Conservation (phyloP, 2,113 vertebrate genomes). For the Pardalotus punctatus region DNA sequence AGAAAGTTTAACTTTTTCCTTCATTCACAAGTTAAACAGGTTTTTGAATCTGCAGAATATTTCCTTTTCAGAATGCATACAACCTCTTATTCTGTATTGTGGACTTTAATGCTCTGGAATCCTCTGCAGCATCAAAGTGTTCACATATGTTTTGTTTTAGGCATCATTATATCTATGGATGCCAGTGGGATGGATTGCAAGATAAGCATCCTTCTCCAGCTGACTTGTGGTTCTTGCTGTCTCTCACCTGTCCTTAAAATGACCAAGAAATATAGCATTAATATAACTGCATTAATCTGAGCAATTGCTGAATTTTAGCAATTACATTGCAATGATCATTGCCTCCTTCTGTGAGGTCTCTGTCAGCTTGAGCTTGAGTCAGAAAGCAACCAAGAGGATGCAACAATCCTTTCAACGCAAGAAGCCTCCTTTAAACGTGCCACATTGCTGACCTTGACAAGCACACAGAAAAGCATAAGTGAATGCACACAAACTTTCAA, state of each 20-base stretch:
- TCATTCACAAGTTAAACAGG: not conserved
- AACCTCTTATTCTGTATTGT: not conserved
- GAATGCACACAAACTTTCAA: not conserved
- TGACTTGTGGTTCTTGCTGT: not conserved
- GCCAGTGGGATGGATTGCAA: not conserved
- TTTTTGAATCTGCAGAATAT: not conserved
- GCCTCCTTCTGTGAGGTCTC: not conserved
- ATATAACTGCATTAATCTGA: not conserved
- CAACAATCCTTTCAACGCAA: not conserved
- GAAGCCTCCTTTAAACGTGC: not conserved
- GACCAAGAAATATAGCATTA: not conserved
- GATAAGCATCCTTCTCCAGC: not conserved
- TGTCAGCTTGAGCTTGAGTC: not conserved
- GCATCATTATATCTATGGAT: not conserved
- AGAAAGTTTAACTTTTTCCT: not conserved
- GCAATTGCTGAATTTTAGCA: not conserved
- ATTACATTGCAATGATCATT: not conserved
- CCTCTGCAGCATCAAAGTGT: not conserved
- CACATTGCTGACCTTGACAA: not conserved
- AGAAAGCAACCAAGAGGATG: not conserved
- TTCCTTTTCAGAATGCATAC: not conserved
- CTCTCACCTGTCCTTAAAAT: not conserved
- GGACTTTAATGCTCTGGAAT: not conserved
- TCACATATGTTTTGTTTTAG: not conserved
- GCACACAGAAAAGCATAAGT: not conserved